Evolutionary conservation across 2,113 vertebrate genomes (phyloP).

Genomic region (Aphelocoma coerulescens): DNA sequence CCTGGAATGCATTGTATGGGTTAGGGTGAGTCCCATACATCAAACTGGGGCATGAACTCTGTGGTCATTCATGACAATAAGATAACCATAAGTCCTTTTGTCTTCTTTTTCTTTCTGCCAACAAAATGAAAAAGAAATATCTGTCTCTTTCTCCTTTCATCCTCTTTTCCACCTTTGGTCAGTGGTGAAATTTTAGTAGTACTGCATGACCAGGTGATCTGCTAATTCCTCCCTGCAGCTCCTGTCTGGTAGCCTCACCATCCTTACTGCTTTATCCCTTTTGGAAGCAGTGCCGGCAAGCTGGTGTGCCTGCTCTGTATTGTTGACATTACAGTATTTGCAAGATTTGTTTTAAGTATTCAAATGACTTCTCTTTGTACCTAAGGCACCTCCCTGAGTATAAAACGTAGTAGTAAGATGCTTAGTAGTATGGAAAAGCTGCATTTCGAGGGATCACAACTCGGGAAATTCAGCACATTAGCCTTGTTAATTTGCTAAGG

Average conservation of each 20-base stretch:
- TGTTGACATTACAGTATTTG: background rate
- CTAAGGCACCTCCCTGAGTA: background rate
- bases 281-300: background rate
- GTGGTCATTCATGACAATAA: rapidly evolving
- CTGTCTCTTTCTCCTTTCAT: background rate
- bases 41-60: background rate
- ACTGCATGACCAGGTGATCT: background rate
- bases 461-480: background rate
- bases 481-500: background rate
- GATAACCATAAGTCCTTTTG: background rate
- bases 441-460: background rate
- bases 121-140: background rate
- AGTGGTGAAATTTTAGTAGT: background rate
- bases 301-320: background rate
- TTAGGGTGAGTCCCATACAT: background rate
- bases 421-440: background rate
- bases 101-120: background rate
- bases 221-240: background rate
- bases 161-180: background rate
- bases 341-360: background rate
- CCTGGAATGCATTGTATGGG: background rate
- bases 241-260: background rate
- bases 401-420: background rate
- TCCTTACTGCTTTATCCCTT: background rate
- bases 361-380: background rate